These are phyloP conservation scores for Coregonus ussuriensis DNA, from an alignment of 2,797 vertebrate genomes.

Conservation along the genomic window DNA sequence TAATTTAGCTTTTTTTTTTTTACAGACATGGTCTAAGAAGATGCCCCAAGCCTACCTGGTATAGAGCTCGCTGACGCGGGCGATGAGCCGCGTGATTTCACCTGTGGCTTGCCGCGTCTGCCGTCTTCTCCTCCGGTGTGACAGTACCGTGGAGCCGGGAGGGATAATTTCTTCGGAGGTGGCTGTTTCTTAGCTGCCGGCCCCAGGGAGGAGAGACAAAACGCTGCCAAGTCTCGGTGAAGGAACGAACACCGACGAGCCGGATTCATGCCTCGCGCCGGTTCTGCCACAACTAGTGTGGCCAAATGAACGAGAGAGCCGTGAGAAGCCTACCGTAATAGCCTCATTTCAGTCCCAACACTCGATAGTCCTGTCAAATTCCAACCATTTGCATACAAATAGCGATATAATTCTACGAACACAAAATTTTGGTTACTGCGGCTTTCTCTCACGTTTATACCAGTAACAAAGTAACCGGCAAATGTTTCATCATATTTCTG, in stretches of 20 bases:
- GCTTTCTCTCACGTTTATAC: background rate
- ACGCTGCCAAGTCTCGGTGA: slow-evolving; percentile 27
- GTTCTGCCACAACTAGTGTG: background rate
- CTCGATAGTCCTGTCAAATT: background rate
- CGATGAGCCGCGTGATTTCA: background rate
- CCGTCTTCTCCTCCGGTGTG: slow-evolving; percentile 18
- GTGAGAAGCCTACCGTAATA: background rate
- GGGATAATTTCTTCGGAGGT: background rate
- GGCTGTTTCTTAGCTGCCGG: background rate
- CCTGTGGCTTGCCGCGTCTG: background rate
- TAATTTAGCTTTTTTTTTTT: background rate
- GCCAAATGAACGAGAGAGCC: background rate
- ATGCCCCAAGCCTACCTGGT: slow-evolving; percentile 3
- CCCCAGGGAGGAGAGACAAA: slow-evolving; percentile 31
- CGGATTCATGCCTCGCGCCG: slow-evolving; percentile 45
- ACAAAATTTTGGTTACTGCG: background rate
- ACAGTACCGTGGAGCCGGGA: slow-evolving; percentile 13
- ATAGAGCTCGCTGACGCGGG: background rate
- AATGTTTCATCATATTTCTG: background rate
- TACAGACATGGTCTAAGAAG: background rate
- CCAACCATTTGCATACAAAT: background rate
- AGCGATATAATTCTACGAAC: background rate
- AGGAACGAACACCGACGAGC: slow-evolving; percentile 54
- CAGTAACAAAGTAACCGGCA: slow-evolving; percentile 6
- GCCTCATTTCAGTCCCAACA: background rate